A percentile compares a stretch with the other conserved stretches of the same genome.
These are phyloP conservation scores for Callorhinus ursinus DNA, from an alignment of 2,113 vertebrate species.

Conservation along the genomic window DNA sequence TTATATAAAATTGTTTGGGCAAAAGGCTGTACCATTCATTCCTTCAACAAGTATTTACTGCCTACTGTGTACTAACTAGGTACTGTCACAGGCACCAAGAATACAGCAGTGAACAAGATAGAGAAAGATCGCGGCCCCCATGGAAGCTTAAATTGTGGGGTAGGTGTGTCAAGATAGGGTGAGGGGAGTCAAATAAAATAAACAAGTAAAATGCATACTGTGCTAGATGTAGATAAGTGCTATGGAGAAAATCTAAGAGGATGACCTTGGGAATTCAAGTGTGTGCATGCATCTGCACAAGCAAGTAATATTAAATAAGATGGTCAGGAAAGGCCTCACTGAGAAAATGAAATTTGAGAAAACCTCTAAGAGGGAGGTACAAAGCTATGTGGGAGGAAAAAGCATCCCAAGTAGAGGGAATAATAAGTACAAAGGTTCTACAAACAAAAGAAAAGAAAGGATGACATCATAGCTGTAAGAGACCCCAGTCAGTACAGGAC, in stretches of 20 bases:
- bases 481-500: not conserved
- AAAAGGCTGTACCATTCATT: constrained; percentile 4
- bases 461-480: not conserved
- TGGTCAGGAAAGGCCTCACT: not conserved
- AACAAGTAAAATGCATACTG: not conserved
- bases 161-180: not conserved
- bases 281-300: not conserved
- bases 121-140: not conserved
- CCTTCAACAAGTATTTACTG: constrained; percentile 40
- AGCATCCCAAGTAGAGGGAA: not conserved
- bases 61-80: not conserved
- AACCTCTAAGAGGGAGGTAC: constrained; percentile 20
- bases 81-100: not conserved
- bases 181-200: not conserved
- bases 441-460: not conserved
- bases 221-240: not conserved
- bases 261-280: not conserved
- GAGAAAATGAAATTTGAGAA: constrained; percentile 4
- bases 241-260: not conserved
- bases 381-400: not conserved
- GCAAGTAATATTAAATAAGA: not conserved
- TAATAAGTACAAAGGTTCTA: not conserved
- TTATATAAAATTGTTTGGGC: constrained; percentile 6
- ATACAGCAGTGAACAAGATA: not conserved
- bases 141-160: not conserved